Conservation (phyloP, 2,797 vertebrate genomes). For the Mormyrops attenuatus region DNA sequence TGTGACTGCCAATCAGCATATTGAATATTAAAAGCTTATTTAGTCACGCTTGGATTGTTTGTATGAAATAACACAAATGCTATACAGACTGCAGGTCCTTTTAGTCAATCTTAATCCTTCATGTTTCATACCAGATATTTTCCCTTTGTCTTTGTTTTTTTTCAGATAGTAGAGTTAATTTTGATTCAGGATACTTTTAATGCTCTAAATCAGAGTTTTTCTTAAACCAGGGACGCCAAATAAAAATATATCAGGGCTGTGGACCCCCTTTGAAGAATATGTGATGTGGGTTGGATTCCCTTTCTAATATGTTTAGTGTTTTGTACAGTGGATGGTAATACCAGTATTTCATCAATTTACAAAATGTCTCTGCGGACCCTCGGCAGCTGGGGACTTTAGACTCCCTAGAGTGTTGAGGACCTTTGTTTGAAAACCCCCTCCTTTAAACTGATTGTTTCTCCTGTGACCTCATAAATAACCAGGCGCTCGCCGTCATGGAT, state of each 20-base stretch:
- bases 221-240: background rate
- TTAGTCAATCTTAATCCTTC: background rate
- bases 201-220: background rate
- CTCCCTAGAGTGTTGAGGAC: background rate
- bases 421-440: background rate
- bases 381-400: background rate
- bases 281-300: background rate
- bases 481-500: background rate
- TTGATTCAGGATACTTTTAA: background rate
- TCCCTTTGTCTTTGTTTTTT: background rate
- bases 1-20: conserved; percentile 10
- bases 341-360: background rate
- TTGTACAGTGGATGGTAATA: background rate
- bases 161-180: background rate
- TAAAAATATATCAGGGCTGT: background rate
- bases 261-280: background rate
- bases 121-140: background rate
- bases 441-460: background rate
- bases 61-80: background rate
- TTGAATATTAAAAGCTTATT: conserved; percentile 15
- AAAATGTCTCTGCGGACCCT: background rate
- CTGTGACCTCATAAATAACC: background rate
- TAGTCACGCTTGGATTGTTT: conserved; percentile 21
- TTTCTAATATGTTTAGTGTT: background rate
- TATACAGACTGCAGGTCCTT: background rate